These are phyloP conservation scores for Typhlomys cinereus DNA, from an alignment of 2,113 vertebrate genomes.

Conservation along the genomic window DNA sequence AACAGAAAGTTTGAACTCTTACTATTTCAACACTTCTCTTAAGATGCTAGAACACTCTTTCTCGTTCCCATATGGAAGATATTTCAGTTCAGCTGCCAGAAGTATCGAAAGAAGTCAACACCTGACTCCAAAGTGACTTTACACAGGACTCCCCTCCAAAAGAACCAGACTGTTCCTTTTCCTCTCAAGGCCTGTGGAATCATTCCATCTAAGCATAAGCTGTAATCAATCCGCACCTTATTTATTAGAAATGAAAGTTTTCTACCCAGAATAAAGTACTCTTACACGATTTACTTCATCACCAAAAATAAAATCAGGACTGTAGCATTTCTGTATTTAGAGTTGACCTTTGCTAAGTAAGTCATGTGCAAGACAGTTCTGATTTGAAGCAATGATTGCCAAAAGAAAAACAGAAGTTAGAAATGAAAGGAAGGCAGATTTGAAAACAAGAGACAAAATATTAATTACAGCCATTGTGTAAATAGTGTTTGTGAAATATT, in stretches of 20 bases:
- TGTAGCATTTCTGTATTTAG: conserved; percentile 58
- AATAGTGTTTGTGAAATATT: conserved; percentile 31
- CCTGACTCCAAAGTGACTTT: conserved; percentile 40
- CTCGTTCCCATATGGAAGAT: conserved; percentile 32
- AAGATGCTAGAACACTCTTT: conserved; percentile 4
- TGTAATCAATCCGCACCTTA: conserved; percentile 25
- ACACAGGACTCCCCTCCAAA: background rate
- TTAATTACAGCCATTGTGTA: conserved; percentile 35
- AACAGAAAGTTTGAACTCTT: conserved; percentile 24
- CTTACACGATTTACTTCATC: conserved; percentile 38
- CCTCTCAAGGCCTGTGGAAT: background rate
- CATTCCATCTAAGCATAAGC: background rate
- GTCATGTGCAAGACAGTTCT: background rate
- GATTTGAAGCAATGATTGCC: conserved; percentile 50
- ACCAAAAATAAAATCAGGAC: conserved; percentile 56
- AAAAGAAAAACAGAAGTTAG: background rate
- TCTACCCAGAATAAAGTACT: background rate
- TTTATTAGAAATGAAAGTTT: conserved; percentile 58
- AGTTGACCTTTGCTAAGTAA: conserved; percentile 53
- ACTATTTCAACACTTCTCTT: conserved; percentile 39
- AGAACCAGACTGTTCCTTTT: background rate
- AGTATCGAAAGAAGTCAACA: background rate
- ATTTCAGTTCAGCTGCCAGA: background rate
- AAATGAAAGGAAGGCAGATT: background rate
- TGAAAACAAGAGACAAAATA: conserved; percentile 3